These are phyloP conservation scores for Microdon myrmicae DNA, from an alignment of 2,888 invertebrate genomes.

Conservation along the genomic window DNA sequence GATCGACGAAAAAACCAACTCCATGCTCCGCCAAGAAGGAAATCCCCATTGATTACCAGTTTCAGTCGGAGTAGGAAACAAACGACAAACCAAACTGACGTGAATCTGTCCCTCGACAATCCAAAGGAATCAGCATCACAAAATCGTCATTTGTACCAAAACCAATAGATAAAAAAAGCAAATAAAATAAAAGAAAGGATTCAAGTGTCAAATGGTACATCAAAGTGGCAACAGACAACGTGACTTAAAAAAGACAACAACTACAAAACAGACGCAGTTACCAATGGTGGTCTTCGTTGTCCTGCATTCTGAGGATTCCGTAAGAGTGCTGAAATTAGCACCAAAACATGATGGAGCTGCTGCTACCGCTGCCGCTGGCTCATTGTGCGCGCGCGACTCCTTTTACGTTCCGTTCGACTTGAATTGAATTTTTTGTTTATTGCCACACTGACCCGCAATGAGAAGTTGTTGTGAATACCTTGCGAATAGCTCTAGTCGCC, in stretches of 20 bases:
- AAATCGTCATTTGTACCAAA: conserved; percentile 51
- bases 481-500: conserved; percentile 25
- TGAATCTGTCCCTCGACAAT: conserved; percentile 17
- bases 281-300: conserved; percentile 42
- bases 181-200: conserved; percentile 63
- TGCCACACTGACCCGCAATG: conserved; percentile 6
- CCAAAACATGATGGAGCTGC: conserved; percentile 53
- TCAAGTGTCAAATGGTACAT: conserved; percentile 64
- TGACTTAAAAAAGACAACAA: background rate
- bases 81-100: background rate
- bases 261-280: conserved; percentile 17
- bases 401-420: conserved; percentile 42
- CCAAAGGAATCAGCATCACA: conserved; percentile 52
- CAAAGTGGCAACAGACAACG: conserved; percentile 60
- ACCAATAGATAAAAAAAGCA: too few relatives aligned
- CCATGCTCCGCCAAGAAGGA: conserved; percentile 26
- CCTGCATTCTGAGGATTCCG: conserved; percentile 54
- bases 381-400: conserved; percentile 22
- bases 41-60: conserved; percentile 29
- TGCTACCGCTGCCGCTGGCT: conserved; percentile 30
- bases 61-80: conserved; percentile 9
- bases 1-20: background rate
- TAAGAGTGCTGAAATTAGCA: conserved; percentile 56
- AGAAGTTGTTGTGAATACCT: too few relatives aligned
- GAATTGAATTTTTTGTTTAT: conserved; percentile 6